Conservation (phyloP, 1,140 invertebrate species). For the Drosophila watanabei region DNA sequence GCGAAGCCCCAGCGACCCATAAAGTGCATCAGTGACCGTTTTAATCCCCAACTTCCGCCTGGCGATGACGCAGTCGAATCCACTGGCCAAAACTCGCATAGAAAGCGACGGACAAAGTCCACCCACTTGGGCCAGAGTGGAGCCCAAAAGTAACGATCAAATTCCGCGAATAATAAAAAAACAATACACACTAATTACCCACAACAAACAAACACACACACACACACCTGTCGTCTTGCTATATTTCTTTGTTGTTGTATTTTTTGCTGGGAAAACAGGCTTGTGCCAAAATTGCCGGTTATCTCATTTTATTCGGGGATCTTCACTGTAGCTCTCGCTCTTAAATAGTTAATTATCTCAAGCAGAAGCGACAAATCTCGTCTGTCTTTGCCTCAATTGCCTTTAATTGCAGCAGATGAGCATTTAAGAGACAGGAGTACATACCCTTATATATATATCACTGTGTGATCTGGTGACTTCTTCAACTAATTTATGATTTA, state of each 20-base stretch:
- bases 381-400: constrained; percentile 55
- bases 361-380: constrained; percentile 33
- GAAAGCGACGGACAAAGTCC: constrained; percentile 41
- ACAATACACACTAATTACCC: background rate
- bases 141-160: background rate
- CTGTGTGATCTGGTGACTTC: background rate
- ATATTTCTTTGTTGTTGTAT: background rate
- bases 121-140: constrained; percentile 25
- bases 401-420: constrained; percentile 53
- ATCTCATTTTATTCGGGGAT: background rate
- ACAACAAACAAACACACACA: too few species aligned
- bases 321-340: constrained; percentile 9
- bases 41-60: constrained; percentile 73
- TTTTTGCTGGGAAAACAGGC: background rate
- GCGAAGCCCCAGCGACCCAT: constrained; percentile 51
- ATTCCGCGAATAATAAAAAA: background rate
- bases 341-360: constrained; percentile 62
- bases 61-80: constrained; percentile 43
- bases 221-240: background rate
- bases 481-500: background rate
- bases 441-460: background rate
- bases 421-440: constrained; percentile 4
- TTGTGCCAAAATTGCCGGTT: background rate
- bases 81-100: constrained; percentile 16
- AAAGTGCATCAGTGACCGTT: constrained; percentile 67